Base-by-base conservation (phyloP, 2,113 vertebrate genomes). In the Pithys albifrons region DNA sequence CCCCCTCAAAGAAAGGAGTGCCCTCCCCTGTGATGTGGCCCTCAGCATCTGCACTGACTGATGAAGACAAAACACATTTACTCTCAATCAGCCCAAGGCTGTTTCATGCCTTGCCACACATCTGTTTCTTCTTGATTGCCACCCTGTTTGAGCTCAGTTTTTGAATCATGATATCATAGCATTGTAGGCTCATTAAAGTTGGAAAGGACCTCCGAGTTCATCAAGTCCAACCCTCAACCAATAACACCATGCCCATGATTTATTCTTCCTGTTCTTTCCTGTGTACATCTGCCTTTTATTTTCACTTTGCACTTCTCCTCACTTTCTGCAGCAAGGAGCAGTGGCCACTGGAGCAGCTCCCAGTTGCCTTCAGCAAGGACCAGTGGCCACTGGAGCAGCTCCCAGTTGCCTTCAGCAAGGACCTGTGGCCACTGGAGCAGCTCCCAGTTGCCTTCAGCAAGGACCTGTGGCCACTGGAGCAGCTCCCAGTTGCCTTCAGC, bases 61-160 rank as follows among this genome's bases (percentile, higher is more conserved):
- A 19, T 29, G 18, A 37, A 46, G 28, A 9, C 37, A 24, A 19
- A 15, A 14, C 19, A 25, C 8, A 29, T 54, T 78, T 66, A 33
- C 54, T 13, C 48, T 23, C 31, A 31, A 39, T 35, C n/a, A 58
- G 14, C n/a, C 12, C 0, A 1, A 28, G 39, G n/a, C 35, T 0
- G 0, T 64, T 71, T 29, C 39, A 41, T 15, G 35, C 14, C 13
- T 84, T 58, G 25, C 9, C 37, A 84, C 5, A 6, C 10, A 13
- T 58, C n/a, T 64, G 7, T 24, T 57, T 46, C 19, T 72, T 70
- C 35, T 49, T 69, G 24, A 10, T 19, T 58, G 18, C n/a, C 57
- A 16, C 22, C 22, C 29, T 31, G 62, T 75, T 46, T 39, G 51
- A 88, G 52, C 75, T 80, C 31, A 3, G 5, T 29, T 74, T 62